Base-by-base conservation (phyloP, 2,113 vertebrate genomes). In the Tamias sibiricus region DNA sequence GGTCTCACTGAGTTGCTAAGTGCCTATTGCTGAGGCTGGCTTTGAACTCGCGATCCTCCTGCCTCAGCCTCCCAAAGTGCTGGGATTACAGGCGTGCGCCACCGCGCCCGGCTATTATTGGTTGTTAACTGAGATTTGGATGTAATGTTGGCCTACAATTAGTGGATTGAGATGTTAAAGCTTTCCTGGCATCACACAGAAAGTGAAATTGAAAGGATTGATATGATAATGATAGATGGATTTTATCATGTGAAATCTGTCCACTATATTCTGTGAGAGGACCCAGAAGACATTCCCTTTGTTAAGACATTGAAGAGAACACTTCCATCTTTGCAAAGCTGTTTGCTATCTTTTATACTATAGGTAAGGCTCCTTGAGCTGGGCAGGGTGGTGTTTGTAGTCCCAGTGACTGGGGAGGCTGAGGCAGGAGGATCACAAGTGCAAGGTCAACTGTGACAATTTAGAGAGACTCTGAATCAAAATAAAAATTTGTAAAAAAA, bases 71-170 rank as follows among this genome's bases (percentile, higher is more conserved):
- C n/a, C n/a, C n/a, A n/a, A n/a, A n/a, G n/a, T n/a, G n/a, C n/a
- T n/a, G n/a, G n/a, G n/a, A n/a, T n/a, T n/a, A n/a, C n/a, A n/a
- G n/a, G n/a, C n/a, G n/a, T n/a, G n/a, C n/a, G n/a, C n/a, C n/a
- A n/a, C n/a, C n/a, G n/a, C n/a, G n/a, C n/a, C n/a, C n/a, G n/a
- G n/a, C n/a, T n/a, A n/a, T n/a, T n/a, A n/a, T n/a, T 89, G 32
- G 32, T 59, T 83, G 26, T n/a, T 95, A 64, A 81, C 44, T 91
- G 85, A 86, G 89, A 64, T 75, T 77, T 92, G 44, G 47, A 92
- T 42, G 62, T 89, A 42, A 47, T 71, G 19, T 49, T 74, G 22
- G 59, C n/a, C 84, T 91, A 17, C 5, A n/a, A 11, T 91, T 69
- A 91, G 75, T 72, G 30, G 93, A 57, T 8, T 59, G 42, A 84